Conservation (phyloP, 2,888 invertebrate genomes). For the Tipula lateralis region DNA sequence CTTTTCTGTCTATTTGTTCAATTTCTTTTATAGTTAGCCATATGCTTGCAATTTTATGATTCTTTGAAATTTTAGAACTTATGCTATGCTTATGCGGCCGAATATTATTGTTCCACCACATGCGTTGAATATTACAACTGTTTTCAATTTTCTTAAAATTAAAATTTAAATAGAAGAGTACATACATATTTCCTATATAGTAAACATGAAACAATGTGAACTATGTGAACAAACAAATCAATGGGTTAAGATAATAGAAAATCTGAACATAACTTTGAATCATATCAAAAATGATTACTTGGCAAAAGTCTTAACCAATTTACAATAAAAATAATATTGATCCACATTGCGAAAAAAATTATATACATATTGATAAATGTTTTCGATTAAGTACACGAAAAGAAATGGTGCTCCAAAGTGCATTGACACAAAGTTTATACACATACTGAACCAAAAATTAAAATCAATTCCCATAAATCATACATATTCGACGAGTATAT, state of each 20-base stretch:
- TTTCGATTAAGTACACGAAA: background rate
- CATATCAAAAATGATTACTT: background rate
- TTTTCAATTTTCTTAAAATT: background rate
- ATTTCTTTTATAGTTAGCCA: no score
- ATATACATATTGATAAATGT: background rate
- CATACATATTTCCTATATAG: no score
- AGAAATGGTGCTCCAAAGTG: background rate
- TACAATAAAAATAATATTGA: background rate
- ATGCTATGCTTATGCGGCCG: no score
- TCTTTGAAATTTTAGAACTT: no score
- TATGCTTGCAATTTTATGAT: no score
- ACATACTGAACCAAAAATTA: background rate
- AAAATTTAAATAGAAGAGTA: no score
- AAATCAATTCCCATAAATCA: slow-evolving; percentile 11
- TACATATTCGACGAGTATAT: background rate
- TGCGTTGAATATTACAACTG: background rate
- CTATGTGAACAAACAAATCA: no score
- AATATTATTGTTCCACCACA: no score
- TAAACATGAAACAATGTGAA: no score
- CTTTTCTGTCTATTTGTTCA: no score
- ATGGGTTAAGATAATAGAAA: background rate
- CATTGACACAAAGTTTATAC: background rate
- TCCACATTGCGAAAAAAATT: background rate
- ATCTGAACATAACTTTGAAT: background rate
- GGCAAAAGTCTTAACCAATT: background rate